A percentile compares a stretch with the other conserved stretches of the same genome.
Evolutionary conservation across 2,888 invertebrate genomes (phyloP).

Genomic region (Stenchaetothrips biformis): DNA sequence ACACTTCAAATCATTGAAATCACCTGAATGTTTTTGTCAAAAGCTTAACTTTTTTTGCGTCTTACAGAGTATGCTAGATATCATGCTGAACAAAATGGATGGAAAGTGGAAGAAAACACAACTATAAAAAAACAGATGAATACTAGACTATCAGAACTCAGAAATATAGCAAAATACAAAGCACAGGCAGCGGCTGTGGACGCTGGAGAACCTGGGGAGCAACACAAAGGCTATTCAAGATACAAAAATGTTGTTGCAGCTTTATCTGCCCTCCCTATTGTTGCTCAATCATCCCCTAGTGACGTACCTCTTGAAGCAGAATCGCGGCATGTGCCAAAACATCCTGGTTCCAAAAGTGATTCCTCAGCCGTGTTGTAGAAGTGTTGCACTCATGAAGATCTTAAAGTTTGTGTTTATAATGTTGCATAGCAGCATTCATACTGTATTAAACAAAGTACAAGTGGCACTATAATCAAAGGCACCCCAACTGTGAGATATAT

Average conservation of each 20-base stretch:
- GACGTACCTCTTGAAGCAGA: background rate
- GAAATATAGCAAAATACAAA: slow-evolving; percentile 3
- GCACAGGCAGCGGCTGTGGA: background rate
- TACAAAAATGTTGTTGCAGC: slow-evolving; percentile 21
- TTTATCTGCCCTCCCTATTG: background rate
- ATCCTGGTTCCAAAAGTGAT: background rate
- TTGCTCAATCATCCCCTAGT: background rate
- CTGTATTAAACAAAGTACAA: too few relatives aligned
- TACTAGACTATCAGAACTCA: slow-evolving; percentile 3
- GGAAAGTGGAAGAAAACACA: slow-evolving; percentile 9
- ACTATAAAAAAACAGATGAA: slow-evolving; percentile 14
- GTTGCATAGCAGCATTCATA: too few relatives aligned
- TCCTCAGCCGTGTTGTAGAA: background rate
- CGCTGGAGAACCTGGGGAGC: background rate
- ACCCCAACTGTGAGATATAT: too few relatives aligned
- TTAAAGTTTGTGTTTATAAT: background rate
- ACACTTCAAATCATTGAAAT: background rate
- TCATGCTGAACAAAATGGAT: slow-evolving; percentile 5
- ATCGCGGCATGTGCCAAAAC: background rate
- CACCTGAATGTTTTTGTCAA: background rate
- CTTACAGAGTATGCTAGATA: slow-evolving; percentile 41
- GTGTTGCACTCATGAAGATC: background rate
- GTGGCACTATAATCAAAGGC: too few relatives aligned
- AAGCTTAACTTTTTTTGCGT: background rate
- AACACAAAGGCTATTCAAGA: slow-evolving; percentile 1